Conservation (phyloP, 2,797 vertebrate species). For the Pseudomugil tenellus region DNA sequence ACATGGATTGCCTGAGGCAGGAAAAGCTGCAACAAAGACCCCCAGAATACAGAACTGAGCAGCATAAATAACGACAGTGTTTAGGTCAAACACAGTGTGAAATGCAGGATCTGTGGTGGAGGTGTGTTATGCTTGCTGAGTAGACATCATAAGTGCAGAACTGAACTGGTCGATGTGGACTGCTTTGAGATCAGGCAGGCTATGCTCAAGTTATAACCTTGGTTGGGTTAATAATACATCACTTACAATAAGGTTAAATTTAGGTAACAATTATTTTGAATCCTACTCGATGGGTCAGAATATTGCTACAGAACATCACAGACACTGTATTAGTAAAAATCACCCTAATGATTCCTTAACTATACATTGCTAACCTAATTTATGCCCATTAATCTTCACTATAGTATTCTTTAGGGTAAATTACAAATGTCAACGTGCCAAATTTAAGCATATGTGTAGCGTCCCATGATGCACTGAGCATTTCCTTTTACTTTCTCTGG, state of each 20-base stretch:
- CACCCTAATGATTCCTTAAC: not conserved
- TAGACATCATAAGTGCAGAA: not conserved
- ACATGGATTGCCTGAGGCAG: not conserved
- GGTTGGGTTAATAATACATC: not conserved
- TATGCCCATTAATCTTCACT: not conserved
- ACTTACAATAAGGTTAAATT: not conserved
- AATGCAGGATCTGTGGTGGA: not conserved
- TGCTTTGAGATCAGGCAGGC: not conserved
- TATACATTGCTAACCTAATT: not conserved
- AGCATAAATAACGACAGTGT: not conserved
- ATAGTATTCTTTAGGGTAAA: not conserved
- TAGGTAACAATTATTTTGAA: too few species aligned
- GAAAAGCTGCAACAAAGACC: not conserved
- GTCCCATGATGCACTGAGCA: too few species aligned
- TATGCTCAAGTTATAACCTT: not conserved
- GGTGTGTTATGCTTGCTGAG: not conserved
- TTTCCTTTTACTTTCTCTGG: too few species aligned
- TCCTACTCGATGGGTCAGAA: not conserved
- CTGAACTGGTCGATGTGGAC: not conserved
- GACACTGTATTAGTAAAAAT: not conserved
- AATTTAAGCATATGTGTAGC: not conserved
- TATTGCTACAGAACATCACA: not conserved
- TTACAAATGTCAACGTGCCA: not conserved
- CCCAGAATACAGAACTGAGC: not conserved
- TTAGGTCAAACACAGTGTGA: not conserved